Percentiles rank a stretch among this genome's conserved stretches.
Conservation (phyloP, 2,113 vertebrate species). For the Empidonax alnorum region DNA sequence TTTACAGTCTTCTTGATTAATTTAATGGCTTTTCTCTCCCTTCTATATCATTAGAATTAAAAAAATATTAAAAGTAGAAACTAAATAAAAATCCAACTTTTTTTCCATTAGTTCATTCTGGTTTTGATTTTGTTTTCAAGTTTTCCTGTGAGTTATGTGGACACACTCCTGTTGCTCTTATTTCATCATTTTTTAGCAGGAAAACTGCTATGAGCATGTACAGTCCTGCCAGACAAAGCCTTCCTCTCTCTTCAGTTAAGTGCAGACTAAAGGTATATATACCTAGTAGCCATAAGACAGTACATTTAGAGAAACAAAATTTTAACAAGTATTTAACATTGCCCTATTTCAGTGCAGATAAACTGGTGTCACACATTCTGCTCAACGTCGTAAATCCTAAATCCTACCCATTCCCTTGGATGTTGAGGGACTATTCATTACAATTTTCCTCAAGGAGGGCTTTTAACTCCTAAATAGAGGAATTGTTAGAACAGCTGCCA, state of each 20-base stretch:
- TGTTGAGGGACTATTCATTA: neutral
- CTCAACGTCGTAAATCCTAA: neutral
- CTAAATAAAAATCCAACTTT: neutral
- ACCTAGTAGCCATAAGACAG: neutral
- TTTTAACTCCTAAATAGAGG: neutral
- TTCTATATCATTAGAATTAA: neutral
- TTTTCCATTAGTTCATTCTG: neutral
- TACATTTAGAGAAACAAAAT: neutral
- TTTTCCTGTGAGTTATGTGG: neutral
- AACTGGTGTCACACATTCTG: neutral
- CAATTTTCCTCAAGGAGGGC: neutral
- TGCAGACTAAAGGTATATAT: neutral
- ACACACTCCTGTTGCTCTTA: neutral
- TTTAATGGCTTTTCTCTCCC: conserved; percentile 9
- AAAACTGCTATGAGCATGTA: neutral
- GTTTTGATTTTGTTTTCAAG: neutral
- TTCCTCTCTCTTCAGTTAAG: neutral
- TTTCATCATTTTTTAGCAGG: neutral
- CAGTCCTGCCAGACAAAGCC: neutral
- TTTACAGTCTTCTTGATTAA: neutral
- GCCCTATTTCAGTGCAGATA: neutral
- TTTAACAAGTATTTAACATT: neutral
- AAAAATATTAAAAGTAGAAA: neutral
- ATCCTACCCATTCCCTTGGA: neutral
- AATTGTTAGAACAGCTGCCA: neutral